These are phyloP conservation scores for Podilymbus podiceps DNA, from an alignment of 2,113 vertebrate genomes.

Conservation along the genomic window DNA sequence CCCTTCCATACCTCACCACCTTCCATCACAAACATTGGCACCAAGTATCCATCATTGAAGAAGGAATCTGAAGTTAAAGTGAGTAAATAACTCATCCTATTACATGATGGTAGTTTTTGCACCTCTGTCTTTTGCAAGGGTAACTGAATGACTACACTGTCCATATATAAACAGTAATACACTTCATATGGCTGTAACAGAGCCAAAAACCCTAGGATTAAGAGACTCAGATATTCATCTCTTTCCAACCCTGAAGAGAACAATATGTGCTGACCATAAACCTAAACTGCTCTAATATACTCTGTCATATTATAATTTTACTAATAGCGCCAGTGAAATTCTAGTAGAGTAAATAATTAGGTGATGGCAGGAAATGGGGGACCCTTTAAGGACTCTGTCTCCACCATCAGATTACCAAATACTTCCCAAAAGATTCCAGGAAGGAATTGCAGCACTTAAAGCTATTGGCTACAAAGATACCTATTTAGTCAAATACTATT, in stretches of 20 bases:
- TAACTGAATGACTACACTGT: neutral
- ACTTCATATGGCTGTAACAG: constrained; percentile 7
- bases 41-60: neutral
- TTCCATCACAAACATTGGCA: accelerated
- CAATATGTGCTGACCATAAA: neutral
- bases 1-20: neutral
- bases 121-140: neutral
- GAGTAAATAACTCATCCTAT: neutral
- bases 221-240: neutral
- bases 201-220: constrained; percentile 2
- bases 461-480: neutral
- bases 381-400: neutral
- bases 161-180: neutral
- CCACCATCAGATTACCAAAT: neutral
- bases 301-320: neutral
- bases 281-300: neutral
- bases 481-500: neutral
- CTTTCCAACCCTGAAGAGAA: constrained; percentile 26
- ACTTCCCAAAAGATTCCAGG: neutral
- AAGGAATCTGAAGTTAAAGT: neutral
- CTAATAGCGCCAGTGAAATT: neutral
- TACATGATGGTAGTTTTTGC: neutral
- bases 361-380: neutral
- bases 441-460: neutral
- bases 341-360: neutral